Base-by-base conservation (phyloP, 1,140 invertebrate genomes). In the Nixonia krombeini region DNA sequence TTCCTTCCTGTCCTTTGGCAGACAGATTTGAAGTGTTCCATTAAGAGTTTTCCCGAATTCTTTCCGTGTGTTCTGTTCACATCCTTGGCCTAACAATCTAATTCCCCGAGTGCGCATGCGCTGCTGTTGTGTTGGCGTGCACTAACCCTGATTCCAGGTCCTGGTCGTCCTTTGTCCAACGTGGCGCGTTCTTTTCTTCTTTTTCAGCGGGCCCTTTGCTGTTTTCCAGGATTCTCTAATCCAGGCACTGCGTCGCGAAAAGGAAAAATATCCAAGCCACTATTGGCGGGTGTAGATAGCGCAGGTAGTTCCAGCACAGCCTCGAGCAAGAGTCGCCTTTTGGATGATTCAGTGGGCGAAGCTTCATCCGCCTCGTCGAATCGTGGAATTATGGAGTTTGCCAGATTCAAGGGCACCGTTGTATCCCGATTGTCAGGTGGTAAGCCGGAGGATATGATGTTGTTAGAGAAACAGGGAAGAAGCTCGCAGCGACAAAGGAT, bases 141-240 rank as follows among this genome's bases (percentile, higher is more conserved):
- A 85, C 84, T 85, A 86, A 85, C 80, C 79, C 74, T 37, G 9
- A 9, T 73, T 73, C 72, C 84, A 85, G 82, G 81, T 87, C 85
- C 86, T 81, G 81, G 83, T 70, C n/a, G 69, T 83, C 83, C 79
- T 81, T 70, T n/a, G n/a, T 86, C 79, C 84, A 86, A 83, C 83
- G 79, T 66, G 57, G 67, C 82, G 78, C 78, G 81, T 84, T 87
- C 84, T 86, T 86, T 81, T 88, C 78, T 87, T 86, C 81, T 83
- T 84, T 89, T 89, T 87, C 89, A 92, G 92, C 90, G 91, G 79
- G 92, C 90, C 79, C 89, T 93, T 82, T 93, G 91, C 89, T 94
- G 91, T 89, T 93, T 93, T 91, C 92, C 92, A 87, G 91, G 91
- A 90, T 90, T 93, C 90, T 87, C 90, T 91, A 89, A 92, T 92